A percentile compares a stretch with the other conserved stretches of the same genome.
Evolutionary conservation across 2,888 invertebrate genomes (phyloP).

Genomic region (Drosophila borborema): DNA sequence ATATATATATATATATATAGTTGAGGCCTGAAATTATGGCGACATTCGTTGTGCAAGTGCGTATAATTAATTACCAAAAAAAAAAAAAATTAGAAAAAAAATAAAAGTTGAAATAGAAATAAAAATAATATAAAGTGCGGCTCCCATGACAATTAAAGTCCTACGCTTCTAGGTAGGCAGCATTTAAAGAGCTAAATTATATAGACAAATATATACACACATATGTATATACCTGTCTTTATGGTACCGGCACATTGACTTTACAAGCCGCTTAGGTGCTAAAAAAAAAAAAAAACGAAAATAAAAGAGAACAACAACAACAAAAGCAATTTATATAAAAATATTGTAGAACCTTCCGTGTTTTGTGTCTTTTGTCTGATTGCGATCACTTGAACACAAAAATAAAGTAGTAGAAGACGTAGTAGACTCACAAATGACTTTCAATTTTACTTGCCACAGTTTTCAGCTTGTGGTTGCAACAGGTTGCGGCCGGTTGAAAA

Average conservation of each 20-base stretch:
- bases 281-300: background rate
- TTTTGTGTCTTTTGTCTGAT: conserved; percentile 36
- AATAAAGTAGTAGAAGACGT: background rate
- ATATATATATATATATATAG: conserved; percentile 9
- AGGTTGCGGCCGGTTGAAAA: conserved; percentile 39
- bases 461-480: conserved; percentile 48
- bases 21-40: conserved; percentile 64
- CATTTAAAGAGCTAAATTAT: background rate
- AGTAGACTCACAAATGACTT: conserved; percentile 59
- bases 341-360: conserved; percentile 20
- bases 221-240: conserved; percentile 7
- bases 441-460: conserved; percentile 56
- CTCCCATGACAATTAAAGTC: conserved; percentile 65
- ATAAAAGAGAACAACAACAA: conserved; percentile 4
- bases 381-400: conserved; percentile 47
- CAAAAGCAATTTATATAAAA: background rate
- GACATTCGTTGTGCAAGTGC: conserved; percentile 75
- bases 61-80: conserved; percentile 69
- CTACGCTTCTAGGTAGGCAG: conserved; percentile 26
- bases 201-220: background rate
- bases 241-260: conserved; percentile 51
- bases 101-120: conserved; percentile 22
- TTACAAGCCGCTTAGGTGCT: conserved; percentile 54
- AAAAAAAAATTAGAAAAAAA: conserved; percentile 7
- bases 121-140: conserved; percentile 55